Evolutionary conservation across 1,140 invertebrate species (phyloP), one percentile per base, ranked within the genome.

Genomic region (Kradibia gibbosae): DNA sequence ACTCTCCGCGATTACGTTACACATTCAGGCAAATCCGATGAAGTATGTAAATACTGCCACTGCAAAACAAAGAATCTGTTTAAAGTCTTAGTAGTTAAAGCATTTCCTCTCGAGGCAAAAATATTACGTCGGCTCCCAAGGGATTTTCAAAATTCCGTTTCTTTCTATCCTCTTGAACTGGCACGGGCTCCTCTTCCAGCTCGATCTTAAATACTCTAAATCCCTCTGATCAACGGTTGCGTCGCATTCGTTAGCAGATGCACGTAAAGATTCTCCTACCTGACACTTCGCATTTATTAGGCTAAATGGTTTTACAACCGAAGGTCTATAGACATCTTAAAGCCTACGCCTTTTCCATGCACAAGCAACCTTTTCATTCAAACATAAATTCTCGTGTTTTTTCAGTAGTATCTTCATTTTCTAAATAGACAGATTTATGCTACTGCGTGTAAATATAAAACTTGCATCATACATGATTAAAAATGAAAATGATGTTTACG

Each of bases 241-340:
- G 45, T 71, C 36, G 36, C 42, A 42, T n/a, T 65, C 67, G 28
- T 71, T 71, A 71, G 39, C 67, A 71, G 39, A 31, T 70, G 5
- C 31, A 3, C 31, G 50, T 28, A 5, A 72, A 55, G 72, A 36
- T 17, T 72, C 3, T 72, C 25, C 3, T 42, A 39, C 7, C 17
- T 31, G 13, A 13, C 25, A 22, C 10, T 76, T 76, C 31, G 48
- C 36, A n/a, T 45, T 76, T 76, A 62, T 76, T 22, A 39, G 0
- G 28, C 25, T 10, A 62, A 65, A 31, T 45, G 28, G 5, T 28
- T 65, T 65, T 36, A n/a, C 4, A 74, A 36, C 0, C 28, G 22
- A 0, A 31, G 22, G 17, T 31, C 42, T 25, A 25, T 48, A 45
- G 15, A 7, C 11, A 31, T 72, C n/a, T 48, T 70, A 20, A 70